A percentile compares a stretch with the other conserved stretches of the same genome.
phyloP scores from a whole-genome alignment of 2,888 invertebrate species.

The Drosophila macrospina region DNA sequence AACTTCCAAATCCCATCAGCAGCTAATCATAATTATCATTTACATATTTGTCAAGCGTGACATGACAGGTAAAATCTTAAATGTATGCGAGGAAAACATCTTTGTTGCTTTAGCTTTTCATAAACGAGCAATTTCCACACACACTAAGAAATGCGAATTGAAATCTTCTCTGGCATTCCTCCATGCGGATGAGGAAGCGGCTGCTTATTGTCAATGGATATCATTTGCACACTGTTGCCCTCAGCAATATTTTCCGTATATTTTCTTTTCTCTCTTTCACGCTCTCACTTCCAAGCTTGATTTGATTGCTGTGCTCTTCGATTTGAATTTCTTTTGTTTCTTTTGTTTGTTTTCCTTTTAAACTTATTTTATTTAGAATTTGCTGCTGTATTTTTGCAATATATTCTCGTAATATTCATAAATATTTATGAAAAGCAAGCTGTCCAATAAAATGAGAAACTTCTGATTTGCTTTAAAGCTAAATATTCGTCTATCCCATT shows the following conservation, averaged over 20 bases:
- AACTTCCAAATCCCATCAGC: slow-evolving; percentile 19
- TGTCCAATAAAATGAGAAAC: slow-evolving; percentile 39
- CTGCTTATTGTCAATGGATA: slow-evolving; percentile 61
- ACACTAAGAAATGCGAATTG: slow-evolving; percentile 41
- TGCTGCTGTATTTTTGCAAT: slow-evolving; percentile 61
- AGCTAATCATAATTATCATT: slow-evolving; percentile 21
- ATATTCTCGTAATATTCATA: slow-evolving; percentile 64
- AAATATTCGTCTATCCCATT: slow-evolving; percentile 1
- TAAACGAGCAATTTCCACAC: slow-evolving; percentile 1
- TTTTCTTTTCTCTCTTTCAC: background rate
- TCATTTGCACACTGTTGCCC: slow-evolving; percentile 74
- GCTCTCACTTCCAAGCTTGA: slow-evolving; percentile 44
- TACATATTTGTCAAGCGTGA: slow-evolving; percentile 36
- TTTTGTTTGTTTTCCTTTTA: slow-evolving; percentile 11
- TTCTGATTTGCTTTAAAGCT: slow-evolving; percentile 10
- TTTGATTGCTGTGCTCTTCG: slow-evolving; percentile 73
- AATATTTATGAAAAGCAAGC: slow-evolving; percentile 70
- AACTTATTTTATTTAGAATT: slow-evolving; percentile 53
- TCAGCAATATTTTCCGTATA: slow-evolving; percentile 17
- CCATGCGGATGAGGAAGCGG: slow-evolving; percentile 11
- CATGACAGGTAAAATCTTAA: slow-evolving; percentile 18
- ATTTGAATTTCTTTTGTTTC: slow-evolving; percentile 27
- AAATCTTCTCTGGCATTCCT: slow-evolving; percentile 42
- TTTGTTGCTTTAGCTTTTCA: slow-evolving; percentile 13
- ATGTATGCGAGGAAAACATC: slow-evolving; percentile 19